Evolutionary conservation across 1,140 invertebrate genomes (phyloP), one percentile per base, ranked within the genome.

Genomic region (Stratiolaelaps scimitus): DNA sequence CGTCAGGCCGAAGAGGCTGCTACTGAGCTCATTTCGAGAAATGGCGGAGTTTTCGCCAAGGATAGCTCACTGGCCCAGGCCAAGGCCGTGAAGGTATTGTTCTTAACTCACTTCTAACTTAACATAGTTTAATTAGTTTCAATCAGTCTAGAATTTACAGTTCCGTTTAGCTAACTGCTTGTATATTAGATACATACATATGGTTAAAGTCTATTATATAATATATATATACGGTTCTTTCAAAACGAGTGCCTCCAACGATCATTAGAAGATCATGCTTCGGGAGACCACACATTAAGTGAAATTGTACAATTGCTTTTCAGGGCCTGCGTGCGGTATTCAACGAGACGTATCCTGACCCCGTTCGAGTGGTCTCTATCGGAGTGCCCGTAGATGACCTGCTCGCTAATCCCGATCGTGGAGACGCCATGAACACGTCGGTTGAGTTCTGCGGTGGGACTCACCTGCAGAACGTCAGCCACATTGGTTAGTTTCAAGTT

Each of bases 371-470:
- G 17, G 89, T 99, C 15, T 90, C 89, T 64, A 84, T 99, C 70
- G 95, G 96, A 17, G 81, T 93, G 64, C 83, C 92, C 1, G 85
- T 99, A 19, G 91, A 97, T 70, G 81, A 90, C 43, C 78, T 99
- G 7, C 84, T 94, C 73, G 79, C 80, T 56, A 84, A 98, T 79
- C 94, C 94, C 1, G 81, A 85, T 43, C 82, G 84, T 28, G 79
- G 83, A 17, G 82, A 80, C 47, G 93, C 86, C 5, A 80, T 82
- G 53, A 76, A 84, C 60, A 96, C 92, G 1, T 96, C 94, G 26
- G 88, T 99, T n/a, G 96, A 99, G 79, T 98, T 99, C 79, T 99
- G 96, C 79, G 96, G 96, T 68, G 96, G 96, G 72, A 98, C 95
- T 28, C 72, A 72, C 68, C 65, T 72, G 13, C 65, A 67, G 30